Evolutionary conservation across 2,888 invertebrate species (phyloP).

Genomic region (Meteorus colon): DNA sequence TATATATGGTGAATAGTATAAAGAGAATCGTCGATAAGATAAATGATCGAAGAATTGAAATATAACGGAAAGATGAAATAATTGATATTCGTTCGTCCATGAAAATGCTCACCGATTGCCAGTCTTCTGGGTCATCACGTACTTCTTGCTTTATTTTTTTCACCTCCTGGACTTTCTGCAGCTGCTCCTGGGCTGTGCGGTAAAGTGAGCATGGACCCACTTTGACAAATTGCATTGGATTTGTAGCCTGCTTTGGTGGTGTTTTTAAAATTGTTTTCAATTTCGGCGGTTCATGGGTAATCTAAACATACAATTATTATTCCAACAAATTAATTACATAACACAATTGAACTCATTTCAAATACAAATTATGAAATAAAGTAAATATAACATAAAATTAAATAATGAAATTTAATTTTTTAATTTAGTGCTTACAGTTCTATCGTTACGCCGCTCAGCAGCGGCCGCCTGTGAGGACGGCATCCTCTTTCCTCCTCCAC

Average conservation of each 20-base stretch:
- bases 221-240: conserved; percentile 92
- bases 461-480: conserved; percentile 70
- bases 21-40: not conserved
- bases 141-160: conserved; percentile 87
- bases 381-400: not conserved
- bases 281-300: conserved; percentile 70
- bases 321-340: not conserved
- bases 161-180: conserved; percentile 88
- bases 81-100: conserved; percentile 18
- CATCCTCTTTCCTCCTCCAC: conserved; percentile 61
- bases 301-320: conserved; percentile 53
- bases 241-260: conserved; percentile 88
- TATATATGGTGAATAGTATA: not conserved
- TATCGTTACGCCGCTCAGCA: conserved; percentile 69
- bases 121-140: conserved; percentile 90
- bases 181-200: conserved; percentile 88
- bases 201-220: conserved; percentile 91
- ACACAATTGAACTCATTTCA: not conserved
- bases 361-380: not conserved
- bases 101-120: conserved; percentile 86
- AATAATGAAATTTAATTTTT: conserved; percentile 3
- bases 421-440: conserved; percentile 61
- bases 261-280: conserved; percentile 74
- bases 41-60: conserved; percentile 11
- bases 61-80: conserved; percentile 16